These are phyloP conservation scores for Mirounga angustirostris DNA, from an alignment of 2,113 vertebrate species.

Conservation along the genomic window DNA sequence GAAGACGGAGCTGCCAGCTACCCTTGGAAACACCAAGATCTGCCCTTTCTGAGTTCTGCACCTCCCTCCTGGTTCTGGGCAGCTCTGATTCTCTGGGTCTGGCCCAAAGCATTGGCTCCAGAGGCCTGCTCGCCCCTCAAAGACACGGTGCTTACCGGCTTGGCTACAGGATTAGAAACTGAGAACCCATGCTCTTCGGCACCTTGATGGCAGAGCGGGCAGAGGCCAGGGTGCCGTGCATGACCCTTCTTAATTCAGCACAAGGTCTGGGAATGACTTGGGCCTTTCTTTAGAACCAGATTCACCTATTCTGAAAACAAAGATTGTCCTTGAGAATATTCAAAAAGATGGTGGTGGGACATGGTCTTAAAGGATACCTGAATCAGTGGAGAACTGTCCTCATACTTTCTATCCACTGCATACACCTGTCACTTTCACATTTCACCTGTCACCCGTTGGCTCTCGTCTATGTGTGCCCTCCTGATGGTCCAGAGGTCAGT, in stretches of 20 bases:
- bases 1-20: not conserved
- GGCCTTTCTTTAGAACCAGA: not conserved
- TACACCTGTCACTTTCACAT: not conserved
- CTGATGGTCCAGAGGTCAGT: rapidly evolving
- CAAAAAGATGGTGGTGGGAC: not conserved
- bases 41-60: not conserved
- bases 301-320: not conserved
- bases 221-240: not conserved
- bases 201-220: not conserved
- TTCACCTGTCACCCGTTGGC: not conserved
- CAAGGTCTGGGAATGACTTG: not conserved
- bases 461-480: no score
- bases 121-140: not conserved
- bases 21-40: not conserved
- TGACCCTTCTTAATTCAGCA: not conserved
- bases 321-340: not conserved
- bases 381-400: not conserved
- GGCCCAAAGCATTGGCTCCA: not conserved
- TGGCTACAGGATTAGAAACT: not conserved
- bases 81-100: not conserved
- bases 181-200: not conserved
- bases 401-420: rapidly evolving
- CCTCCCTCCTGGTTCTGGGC: not conserved
- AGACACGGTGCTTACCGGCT: rapidly evolving
- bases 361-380: rapidly evolving